Percentiles rank a stretch among this genome's conserved stretches.
Conservation (phyloP, 2,797 vertebrate genomes). For the Dallia pectoralis region DNA sequence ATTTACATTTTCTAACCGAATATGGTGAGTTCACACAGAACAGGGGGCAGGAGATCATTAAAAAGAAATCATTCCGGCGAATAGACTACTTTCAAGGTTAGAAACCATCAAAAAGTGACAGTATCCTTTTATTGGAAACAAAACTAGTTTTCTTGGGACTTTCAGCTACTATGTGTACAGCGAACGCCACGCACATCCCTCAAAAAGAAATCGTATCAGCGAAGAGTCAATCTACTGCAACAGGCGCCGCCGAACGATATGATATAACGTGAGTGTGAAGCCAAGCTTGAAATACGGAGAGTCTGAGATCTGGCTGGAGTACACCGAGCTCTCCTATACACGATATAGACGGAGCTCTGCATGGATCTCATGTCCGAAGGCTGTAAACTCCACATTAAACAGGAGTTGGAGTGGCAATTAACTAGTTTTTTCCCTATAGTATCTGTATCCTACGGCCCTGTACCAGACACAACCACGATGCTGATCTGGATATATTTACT, state of each 20-base stretch:
- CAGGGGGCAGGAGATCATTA: too few species aligned
- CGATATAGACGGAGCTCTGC: neutral
- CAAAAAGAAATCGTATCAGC: neutral
- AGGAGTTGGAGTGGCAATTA: neutral
- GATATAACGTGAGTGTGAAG: neutral
- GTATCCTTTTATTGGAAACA: neutral
- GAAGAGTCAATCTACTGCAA: conserved; percentile 1
- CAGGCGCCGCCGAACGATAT: neutral
- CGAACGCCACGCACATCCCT: neutral
- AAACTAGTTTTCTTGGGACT: neutral
- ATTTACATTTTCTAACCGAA: too few species aligned
- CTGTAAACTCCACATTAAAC: neutral
- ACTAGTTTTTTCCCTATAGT: neutral
- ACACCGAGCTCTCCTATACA: neutral
- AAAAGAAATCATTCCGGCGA: too few species aligned
- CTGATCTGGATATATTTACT: neutral
- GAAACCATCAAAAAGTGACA: too few species aligned
- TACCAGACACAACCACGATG: neutral
- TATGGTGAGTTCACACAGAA: too few species aligned
- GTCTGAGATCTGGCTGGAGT: neutral
- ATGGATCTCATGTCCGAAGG: neutral
- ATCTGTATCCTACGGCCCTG: neutral
- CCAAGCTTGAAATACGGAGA: neutral
- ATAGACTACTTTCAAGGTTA: too few species aligned
- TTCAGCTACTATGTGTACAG: conserved; percentile 44